phyloP scores from a whole-genome alignment of 2,113 vertebrate genomes.

The Acrocephalus kingi region DNA sequence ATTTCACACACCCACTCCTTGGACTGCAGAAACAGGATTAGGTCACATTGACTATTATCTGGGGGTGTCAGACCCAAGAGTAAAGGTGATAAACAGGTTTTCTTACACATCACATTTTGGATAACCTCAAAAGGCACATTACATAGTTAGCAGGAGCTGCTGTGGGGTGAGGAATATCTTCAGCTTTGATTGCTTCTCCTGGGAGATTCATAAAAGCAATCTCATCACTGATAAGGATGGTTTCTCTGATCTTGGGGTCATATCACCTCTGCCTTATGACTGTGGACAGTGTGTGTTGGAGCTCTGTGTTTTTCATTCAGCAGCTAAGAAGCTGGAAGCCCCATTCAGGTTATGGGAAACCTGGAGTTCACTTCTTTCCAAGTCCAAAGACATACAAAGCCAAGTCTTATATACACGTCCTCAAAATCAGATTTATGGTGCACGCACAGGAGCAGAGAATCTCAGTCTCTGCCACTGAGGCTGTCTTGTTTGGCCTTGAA shows the following conservation, averaged over 20 bases:
- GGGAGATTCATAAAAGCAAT: neutral
- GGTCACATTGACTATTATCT: neutral
- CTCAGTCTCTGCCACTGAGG: conserved; percentile 1
- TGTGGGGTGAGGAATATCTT: neutral
- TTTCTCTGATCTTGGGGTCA: neutral
- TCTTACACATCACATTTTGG: rapidly evolving
- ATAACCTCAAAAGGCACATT: neutral
- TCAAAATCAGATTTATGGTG: neutral
- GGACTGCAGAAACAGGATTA: neutral
- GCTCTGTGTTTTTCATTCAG: neutral
- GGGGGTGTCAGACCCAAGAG: neutral
- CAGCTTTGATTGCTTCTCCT: neutral
- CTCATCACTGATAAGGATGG: neutral
- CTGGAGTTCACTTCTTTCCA: neutral
- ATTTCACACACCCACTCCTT: neutral
- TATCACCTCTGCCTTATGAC: neutral
- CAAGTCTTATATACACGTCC: rapidly evolving
- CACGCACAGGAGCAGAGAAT: neutral
- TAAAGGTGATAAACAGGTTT: neutral
- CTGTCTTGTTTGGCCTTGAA: neutral
- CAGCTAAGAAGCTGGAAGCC: neutral
- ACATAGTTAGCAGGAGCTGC: neutral
- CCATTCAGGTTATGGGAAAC: neutral
- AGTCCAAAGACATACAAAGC: neutral
- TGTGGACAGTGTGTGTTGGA: neutral